Percentiles rank a stretch among this genome's conserved stretches.
These are phyloP conservation scores for Turritopsis rubra DNA, from an alignment of 30 jellyfish, hydroid and myxozoan genomes.

Conservation along the genomic window DNA sequence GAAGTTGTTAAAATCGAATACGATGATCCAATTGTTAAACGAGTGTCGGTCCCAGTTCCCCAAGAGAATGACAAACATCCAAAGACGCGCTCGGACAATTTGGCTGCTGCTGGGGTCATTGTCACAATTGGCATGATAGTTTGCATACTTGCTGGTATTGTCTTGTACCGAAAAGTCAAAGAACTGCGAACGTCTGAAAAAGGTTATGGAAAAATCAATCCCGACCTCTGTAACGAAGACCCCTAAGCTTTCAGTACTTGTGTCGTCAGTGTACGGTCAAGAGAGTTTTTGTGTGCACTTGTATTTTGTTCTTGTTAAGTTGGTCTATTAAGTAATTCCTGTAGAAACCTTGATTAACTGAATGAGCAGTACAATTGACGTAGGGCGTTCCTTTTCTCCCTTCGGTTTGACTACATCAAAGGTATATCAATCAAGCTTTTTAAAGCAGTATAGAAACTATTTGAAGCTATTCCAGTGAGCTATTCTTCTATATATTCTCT, in stretches of 20 bases:
- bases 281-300: neutral
- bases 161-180: conserved; percentile 67
- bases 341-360: too few relatives aligned
- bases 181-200: conserved; percentile 81
- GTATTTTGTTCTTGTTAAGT: neutral
- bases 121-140: conserved; percentile 76
- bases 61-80: conserved; percentile 29
- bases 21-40: conserved; percentile 13
- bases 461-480: too few relatives aligned
- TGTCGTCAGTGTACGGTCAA: neutral
- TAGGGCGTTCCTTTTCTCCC: too few relatives aligned
- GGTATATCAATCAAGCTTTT: too few relatives aligned
- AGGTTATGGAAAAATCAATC: conserved; percentile 37
- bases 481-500: too few relatives aligned
- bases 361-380: too few relatives aligned
- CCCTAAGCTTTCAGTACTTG: conserved; percentile 1
- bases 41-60: conserved; percentile 27
- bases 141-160: conserved; percentile 91
- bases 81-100: conserved; percentile 50
- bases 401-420: too few relatives aligned
- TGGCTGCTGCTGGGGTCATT: conserved; percentile 87
- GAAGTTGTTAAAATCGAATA: neutral
- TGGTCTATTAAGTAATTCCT: too few relatives aligned
- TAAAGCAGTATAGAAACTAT: too few relatives aligned
- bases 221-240: conserved; percentile 17